phyloP scores from a whole-genome alignment of 2,888 invertebrate species.

The Leucophora obtusa region DNA sequence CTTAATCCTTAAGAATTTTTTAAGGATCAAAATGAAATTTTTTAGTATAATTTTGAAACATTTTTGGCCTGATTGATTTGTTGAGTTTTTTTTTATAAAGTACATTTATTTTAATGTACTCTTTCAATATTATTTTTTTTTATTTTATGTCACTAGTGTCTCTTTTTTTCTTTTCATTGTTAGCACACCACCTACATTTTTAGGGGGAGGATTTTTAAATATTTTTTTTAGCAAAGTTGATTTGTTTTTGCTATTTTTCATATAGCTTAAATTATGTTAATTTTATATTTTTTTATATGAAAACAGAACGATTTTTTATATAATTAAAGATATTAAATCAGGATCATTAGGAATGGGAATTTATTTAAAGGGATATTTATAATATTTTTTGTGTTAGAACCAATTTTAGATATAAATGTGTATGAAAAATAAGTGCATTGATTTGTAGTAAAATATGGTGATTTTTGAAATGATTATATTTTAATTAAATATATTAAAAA shows the following conservation, averaged over 20 bases:
- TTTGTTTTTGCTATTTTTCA: slow-evolving; percentile 33
- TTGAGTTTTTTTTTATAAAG: slow-evolving; percentile 68
- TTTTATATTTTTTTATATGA: slow-evolving; percentile 45
- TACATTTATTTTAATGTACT: slow-evolving; percentile 64
- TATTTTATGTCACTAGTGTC: slow-evolving; percentile 78
- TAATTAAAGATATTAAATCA: slow-evolving; percentile 35
- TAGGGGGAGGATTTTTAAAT: slow-evolving; percentile 20
- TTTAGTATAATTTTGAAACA: slow-evolving; percentile 75
- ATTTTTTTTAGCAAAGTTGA: slow-evolving; percentile 32
- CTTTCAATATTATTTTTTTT: slow-evolving; percentile 67
- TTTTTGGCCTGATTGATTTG: slow-evolving; percentile 79
- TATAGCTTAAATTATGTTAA: slow-evolving; percentile 53
- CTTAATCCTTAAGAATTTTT: slow-evolving; percentile 33
- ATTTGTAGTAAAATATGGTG: slow-evolving; percentile 55
- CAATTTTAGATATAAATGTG: slow-evolving; percentile 51
- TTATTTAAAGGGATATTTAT: slow-evolving; percentile 29
- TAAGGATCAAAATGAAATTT: slow-evolving; percentile 27
- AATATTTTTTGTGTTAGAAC: slow-evolving; percentile 52
- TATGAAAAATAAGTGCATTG: slow-evolving; percentile 55
- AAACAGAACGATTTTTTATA: slow-evolving; percentile 31
- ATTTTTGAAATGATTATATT: slow-evolving; percentile 40
- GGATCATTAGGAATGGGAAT: slow-evolving; percentile 15
- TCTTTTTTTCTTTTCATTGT: slow-evolving; percentile 73
- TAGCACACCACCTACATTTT: slow-evolving; percentile 55
- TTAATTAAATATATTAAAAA: background rate